Conservation (phyloP, 2,888 invertebrate genomes). For the Cataglyphis cursor region DNA sequence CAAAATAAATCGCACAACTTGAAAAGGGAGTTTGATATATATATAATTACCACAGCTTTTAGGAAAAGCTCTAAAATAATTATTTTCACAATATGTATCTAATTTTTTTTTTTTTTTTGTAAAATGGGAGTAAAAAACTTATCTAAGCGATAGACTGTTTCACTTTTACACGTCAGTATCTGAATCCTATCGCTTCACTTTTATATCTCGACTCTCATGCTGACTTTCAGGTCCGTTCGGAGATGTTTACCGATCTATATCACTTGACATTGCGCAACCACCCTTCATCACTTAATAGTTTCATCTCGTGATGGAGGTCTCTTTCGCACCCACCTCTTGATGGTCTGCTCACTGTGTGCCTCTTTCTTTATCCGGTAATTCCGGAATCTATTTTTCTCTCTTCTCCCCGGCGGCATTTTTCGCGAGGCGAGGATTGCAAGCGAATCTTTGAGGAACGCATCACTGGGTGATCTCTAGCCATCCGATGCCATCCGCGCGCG, state of each 20-base stretch:
- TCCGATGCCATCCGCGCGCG: conserved; percentile 62
- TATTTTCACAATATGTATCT: not conserved
- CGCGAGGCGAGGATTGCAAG: conserved; percentile 44
- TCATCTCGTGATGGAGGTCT: conserved; percentile 18
- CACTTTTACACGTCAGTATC: conserved; percentile 29
- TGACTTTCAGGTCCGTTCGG: conserved; percentile 79
- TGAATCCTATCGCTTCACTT: conserved; percentile 73
- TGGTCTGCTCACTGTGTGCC: not conserved
- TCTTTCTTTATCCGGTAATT: conserved; percentile 20
- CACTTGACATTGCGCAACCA: conserved; percentile 71
- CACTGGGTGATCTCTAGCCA: conserved; percentile 68
- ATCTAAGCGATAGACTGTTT: not conserved
- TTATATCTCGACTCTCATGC: conserved; percentile 79
- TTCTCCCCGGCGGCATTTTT: not conserved
- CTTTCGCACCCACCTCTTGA: conserved; percentile 2
- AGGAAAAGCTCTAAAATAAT: not conserved
- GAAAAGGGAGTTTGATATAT: not conserved
- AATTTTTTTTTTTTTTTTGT: no score
- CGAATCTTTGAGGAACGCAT: conserved; percentile 70
- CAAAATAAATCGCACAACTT: not conserved
- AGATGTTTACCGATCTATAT: conserved; percentile 81
- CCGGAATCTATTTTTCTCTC: conserved; percentile 20
- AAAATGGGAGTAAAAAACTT: not conserved
- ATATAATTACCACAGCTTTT: not conserved
- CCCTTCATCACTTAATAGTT: conserved; percentile 60